Percentiles rank a stretch among this genome's conserved stretches.
Conservation (phyloP, 2,888 invertebrate species). For the Syrphus vitripennis region DNA sequence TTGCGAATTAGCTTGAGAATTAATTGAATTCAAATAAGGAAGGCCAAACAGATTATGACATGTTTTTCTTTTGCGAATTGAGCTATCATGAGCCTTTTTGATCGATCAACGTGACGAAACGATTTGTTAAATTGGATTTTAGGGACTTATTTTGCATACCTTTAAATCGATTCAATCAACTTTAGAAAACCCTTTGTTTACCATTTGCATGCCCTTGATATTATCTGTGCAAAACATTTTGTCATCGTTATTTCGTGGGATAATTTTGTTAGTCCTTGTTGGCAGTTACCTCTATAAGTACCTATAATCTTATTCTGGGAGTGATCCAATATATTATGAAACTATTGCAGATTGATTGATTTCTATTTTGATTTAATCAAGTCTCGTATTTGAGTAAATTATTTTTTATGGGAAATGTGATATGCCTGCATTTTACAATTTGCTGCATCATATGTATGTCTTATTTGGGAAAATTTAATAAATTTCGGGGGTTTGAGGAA, state of each 20-base stretch:
- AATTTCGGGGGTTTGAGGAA: too few relatives aligned
- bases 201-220: conserved; percentile 21
- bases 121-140: conserved; percentile 28
- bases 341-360: conserved; percentile 49
- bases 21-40: conserved; percentile 32
- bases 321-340: not conserved
- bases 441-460: too few relatives aligned
- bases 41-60: conserved; percentile 15
- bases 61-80: conserved; percentile 46
- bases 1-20: conserved; percentile 30
- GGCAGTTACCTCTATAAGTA: not conserved
- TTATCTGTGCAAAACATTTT: conserved; percentile 22
- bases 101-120: conserved; percentile 61
- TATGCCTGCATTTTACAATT: not conserved
- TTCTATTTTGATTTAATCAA: conserved; percentile 36
- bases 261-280: not conserved
- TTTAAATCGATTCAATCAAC: not conserved
- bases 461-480: not conserved
- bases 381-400: conserved; percentile 35
- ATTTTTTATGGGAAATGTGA: not conserved
- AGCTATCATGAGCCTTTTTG: conserved; percentile 38
- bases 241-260: conserved; percentile 7
- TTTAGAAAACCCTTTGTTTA: not conserved
- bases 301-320: conserved; percentile 15
- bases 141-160: not conserved